A percentile compares a stretch with the other conserved stretches of the same genome.
Conservation (phyloP, 1,140 invertebrate species). For the Radopholus similis region DNA sequence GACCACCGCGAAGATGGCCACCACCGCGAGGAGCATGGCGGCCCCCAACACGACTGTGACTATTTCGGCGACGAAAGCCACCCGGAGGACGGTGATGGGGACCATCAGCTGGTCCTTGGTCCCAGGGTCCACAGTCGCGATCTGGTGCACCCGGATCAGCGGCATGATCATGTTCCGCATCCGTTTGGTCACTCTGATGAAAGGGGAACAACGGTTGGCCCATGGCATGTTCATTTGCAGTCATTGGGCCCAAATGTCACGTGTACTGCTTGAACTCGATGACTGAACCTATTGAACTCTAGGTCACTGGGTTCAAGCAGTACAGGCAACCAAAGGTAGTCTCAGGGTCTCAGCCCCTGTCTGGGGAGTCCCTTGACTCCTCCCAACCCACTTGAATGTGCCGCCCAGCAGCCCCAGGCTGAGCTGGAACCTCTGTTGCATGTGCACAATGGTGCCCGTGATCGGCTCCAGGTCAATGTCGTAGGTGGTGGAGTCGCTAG, state of each 20-base stretch:
- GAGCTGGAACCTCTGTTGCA: constrained; percentile 44
- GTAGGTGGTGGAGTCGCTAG: constrained; percentile 26
- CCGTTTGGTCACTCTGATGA: constrained; percentile 11
- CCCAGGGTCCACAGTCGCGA: constrained; percentile 27
- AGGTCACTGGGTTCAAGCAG: too few species aligned
- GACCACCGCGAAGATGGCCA: too few species aligned
- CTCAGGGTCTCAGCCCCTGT: neutral
- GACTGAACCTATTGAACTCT: too few species aligned
- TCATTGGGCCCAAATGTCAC: neutral
- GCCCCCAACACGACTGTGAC: too few species aligned
- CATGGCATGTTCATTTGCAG: neutral
- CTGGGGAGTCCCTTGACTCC: neutral
- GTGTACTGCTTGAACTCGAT: neutral
- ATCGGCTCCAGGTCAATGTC: constrained; percentile 51
- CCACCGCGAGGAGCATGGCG: too few species aligned
- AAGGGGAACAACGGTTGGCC: neutral
- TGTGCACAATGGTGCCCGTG: constrained; percentile 48
- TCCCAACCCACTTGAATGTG: constrained; percentile 36
- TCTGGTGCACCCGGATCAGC: constrained; percentile 42
- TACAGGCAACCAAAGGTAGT: too few species aligned
- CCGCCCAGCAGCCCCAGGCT: constrained; percentile 54
- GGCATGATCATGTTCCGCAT: constrained; percentile 28
- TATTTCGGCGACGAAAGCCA: too few species aligned
- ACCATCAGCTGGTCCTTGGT: constrained; percentile 29
- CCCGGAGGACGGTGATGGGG: neutral